These are phyloP conservation scores for Haliclona indistincta DNA, from an alignment of 37 sponge, comb jelly and placozoan species.

Conservation along the genomic window DNA sequence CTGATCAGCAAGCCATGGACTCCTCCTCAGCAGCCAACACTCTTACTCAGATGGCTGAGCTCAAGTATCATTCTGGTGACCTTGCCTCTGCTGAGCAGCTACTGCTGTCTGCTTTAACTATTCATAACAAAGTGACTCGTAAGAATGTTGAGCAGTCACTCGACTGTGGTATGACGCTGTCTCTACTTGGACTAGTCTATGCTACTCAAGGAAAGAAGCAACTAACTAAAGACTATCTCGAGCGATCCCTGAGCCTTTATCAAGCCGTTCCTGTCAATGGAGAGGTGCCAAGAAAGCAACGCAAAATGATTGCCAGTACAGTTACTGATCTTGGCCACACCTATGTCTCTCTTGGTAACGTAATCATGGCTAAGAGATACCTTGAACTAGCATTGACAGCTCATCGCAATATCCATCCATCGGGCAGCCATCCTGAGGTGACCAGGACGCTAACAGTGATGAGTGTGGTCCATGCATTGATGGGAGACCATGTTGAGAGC, in stretches of 20 bases:
- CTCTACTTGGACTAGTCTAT: slow-evolving; percentile 54
- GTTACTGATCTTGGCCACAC: slow-evolving; percentile 75
- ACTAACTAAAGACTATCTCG: slow-evolving; percentile 41
- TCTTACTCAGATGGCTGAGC: slow-evolving; percentile 48
- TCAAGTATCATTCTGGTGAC: slow-evolving; percentile 30
- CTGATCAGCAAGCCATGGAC: slow-evolving; percentile 24
- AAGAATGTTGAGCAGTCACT: background rate
- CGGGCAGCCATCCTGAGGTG: slow-evolving; percentile 50
- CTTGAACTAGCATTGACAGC: slow-evolving; percentile 44
- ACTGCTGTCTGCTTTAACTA: slow-evolving; percentile 23
- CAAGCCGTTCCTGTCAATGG: slow-evolving; percentile 54
- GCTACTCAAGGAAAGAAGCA: slow-evolving; percentile 43
- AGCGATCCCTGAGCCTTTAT: slow-evolving; percentile 53
- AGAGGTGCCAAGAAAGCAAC: slow-evolving; percentile 24
- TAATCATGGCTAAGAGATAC: slow-evolving; percentile 63
- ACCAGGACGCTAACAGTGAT: slow-evolving; percentile 52
- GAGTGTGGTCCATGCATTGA: slow-evolving; percentile 41
- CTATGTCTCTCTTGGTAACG: slow-evolving; percentile 53
- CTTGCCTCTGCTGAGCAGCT: slow-evolving; percentile 31
- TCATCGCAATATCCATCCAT: slow-evolving; percentile 34
- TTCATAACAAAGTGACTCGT: slow-evolving; percentile 25
- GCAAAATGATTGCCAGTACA: slow-evolving; percentile 41
- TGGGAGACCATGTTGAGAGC: slow-evolving; percentile 65
- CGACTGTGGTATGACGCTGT: slow-evolving; percentile 37
- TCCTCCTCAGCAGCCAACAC: slow-evolving; percentile 35